These are phyloP conservation scores for Tetramorium parvispinum DNA, from an alignment of 1,140 invertebrate genomes.

Conservation along the genomic window DNA sequence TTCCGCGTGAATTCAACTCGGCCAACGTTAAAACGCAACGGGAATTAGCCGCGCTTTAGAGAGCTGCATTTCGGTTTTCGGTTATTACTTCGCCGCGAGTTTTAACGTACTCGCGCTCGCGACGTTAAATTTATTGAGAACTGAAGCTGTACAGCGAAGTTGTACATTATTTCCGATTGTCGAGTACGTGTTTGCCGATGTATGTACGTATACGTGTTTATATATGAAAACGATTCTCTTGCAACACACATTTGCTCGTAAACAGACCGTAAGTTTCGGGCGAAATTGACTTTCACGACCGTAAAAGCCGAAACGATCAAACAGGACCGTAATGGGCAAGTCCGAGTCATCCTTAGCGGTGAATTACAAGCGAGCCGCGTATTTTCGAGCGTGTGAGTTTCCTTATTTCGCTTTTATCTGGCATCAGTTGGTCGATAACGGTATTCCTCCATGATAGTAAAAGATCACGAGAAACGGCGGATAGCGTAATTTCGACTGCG, in stretches of 20 bases:
- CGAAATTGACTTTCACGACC: slow-evolving; percentile 38
- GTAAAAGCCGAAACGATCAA: slow-evolving; percentile 45
- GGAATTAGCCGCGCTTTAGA: slow-evolving; percentile 20
- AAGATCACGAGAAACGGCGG: neutral
- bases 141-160: neutral
- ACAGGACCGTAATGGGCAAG: slow-evolving; percentile 1
- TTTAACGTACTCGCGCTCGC: neutral
- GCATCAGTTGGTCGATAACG: neutral
- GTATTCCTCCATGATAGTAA: slow-evolving; percentile 11
- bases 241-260: slow-evolving; percentile 16
- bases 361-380: neutral
- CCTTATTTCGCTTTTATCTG: slow-evolving; percentile 36
- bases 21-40: slow-evolving; percentile 28
- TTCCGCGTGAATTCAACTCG: slow-evolving; percentile 28
- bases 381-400: neutral
- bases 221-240: neutral
- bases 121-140: slow-evolving; percentile 12
- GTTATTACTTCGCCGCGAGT: neutral
- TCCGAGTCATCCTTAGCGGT: neutral
- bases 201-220: neutral
- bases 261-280: slow-evolving; percentile 17
- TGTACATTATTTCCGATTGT: neutral
- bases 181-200: neutral
- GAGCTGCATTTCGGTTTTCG: neutral
- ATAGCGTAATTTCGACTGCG: slow-evolving; percentile 13